phyloP scores from a whole-genome alignment of 2,113 vertebrate species.

The Actenoides hombroni region DNA sequence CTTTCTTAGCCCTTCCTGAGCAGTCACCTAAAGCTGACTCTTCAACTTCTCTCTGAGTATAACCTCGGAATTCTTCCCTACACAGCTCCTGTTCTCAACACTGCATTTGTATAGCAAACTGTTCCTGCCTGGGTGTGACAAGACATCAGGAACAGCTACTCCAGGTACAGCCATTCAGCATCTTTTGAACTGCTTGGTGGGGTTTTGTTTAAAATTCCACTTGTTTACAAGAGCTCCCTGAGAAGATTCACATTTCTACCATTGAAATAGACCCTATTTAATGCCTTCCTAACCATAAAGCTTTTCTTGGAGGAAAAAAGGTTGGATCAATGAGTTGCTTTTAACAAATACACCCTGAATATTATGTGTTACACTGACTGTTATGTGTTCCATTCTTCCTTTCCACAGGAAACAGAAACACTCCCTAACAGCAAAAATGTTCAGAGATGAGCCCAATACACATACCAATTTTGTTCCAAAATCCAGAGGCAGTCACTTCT shows the following conservation, averaged over 20 bases:
- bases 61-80: neutral
- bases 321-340: neutral
- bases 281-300: neutral
- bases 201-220: neutral
- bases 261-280: neutral
- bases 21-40: neutral
- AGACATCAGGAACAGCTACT: neutral
- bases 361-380: neutral
- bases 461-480: conserved; percentile 13
- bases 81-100: neutral
- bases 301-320: neutral
- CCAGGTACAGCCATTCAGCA: neutral
- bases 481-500: neutral
- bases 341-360: neutral
- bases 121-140: neutral
- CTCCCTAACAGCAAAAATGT: neutral
- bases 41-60: neutral
- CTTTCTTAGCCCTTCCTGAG: neutral
- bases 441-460: neutral
- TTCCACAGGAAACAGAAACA: neutral
- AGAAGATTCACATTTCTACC: neutral
- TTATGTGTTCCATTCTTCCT: neutral
- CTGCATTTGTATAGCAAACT: neutral
- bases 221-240: neutral
- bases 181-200: neutral